Evolutionary conservation across 2,113 vertebrate species (phyloP), one percentile per base, ranked within the genome.

Genomic region (Corythornis madagascariensis): DNA sequence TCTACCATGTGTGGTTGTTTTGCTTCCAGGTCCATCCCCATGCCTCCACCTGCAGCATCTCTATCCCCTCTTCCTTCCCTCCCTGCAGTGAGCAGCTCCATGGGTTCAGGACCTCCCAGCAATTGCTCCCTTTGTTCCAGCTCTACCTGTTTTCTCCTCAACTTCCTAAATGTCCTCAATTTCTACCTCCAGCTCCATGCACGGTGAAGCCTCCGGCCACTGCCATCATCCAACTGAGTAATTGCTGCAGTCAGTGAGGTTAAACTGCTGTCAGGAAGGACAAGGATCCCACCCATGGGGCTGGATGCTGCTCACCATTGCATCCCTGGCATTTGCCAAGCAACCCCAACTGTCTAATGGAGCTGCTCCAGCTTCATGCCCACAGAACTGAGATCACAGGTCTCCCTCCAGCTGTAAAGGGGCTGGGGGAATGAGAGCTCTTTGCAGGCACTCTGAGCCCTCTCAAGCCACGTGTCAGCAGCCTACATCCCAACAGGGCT

Each of bases 401-500:
- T 61, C 93, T 94, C 75, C 72, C 93, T 59, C 35, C 79, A 64
- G 92, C 1, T 2, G 59, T 70, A n/a, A 35, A 1, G 6, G 70
- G 78, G 2, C 28, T 1, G 26, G 82, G 38, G 82, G 71, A 83
- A 77, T 0, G 63, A 86, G 92, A 83, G 74, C 91, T 74, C 71
- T 31, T 48, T 13, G 84, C 87, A 63, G 28, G 89, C 56, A 8
- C 84, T 95, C 82, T 0, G 83, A 64, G 83, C 16, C 56, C 85
- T 74, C 72, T 84, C 93, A 94, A 50, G 76, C 93, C 96, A 88
- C 92, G 90, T 95, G 90, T 94, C 96, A 94, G 60, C 91, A 50
- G 90, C 83, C 77, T 85, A 38, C 50, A 2, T 72, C 89, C 5
- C 33, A 81, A 73, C 81, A 78, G 83, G 73, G 91, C 69, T 59